Evolutionary conservation across 2,888 invertebrate genomes (phyloP).

Genomic region (Masnerella sp.): DNA sequence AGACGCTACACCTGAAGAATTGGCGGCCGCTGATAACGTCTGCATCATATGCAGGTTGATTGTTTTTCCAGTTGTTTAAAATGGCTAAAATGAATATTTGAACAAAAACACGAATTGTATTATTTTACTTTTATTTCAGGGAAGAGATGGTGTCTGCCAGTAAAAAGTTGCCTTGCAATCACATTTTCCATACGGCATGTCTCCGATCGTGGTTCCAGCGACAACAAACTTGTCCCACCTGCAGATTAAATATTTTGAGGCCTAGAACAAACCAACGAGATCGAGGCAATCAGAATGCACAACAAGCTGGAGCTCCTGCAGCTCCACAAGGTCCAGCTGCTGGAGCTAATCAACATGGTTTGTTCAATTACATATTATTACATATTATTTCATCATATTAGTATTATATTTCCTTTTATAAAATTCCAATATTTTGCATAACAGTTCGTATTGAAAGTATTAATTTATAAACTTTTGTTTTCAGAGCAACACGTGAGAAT

Average conservation of each 20-base stretch:
- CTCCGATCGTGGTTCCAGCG: conserved; percentile 99
- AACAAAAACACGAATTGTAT: too few relatives aligned
- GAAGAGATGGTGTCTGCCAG: conserved; percentile 86
- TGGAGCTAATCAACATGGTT: conserved; percentile 67
- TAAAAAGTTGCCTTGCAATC: conserved; percentile 98
- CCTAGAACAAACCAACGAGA: conserved; percentile 68
- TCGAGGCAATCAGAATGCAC: conserved; percentile 69
- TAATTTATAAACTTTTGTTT: conserved; percentile 21
- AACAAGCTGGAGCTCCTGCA: conserved; percentile 67
- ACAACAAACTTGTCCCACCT: conserved; percentile 99
- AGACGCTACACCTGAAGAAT: conserved; percentile 95
- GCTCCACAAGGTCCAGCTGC: conserved; percentile 67
- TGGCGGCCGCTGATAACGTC: conserved; percentile 95
- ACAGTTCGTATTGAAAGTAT: conserved; percentile 16
- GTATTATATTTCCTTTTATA: conserved; percentile 6
- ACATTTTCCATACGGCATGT: conserved; percentile 99
- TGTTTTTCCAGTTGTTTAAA: not conserved
- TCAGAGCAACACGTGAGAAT: conserved; percentile 69
- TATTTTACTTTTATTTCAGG: too few relatives aligned
- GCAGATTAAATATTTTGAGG: conserved; percentile 90
- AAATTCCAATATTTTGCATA: too few relatives aligned
- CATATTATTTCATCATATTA: conserved; percentile 23
- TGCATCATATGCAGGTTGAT: conserved; percentile 95
- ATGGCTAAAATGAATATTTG: too few relatives aligned
- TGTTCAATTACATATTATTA: conserved; percentile 10